Conservation (phyloP, 2,888 invertebrate genomes). For the Drosophila mercatorum region DNA sequence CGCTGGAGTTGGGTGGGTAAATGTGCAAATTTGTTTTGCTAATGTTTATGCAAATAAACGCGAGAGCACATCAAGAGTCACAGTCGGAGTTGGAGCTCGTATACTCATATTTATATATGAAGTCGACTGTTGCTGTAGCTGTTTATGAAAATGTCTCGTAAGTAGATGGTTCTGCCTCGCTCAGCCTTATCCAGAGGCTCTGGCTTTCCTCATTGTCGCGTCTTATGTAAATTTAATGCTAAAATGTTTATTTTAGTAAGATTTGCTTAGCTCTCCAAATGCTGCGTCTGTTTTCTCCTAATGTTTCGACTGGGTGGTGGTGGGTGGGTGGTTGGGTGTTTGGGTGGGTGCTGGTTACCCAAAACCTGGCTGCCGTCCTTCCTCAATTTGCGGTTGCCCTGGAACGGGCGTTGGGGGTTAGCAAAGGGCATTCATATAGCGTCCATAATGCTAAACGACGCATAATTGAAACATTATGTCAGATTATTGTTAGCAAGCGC, state of each 20-base stretch:
- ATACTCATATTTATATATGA: constrained; percentile 53
- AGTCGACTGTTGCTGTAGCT: constrained; percentile 64
- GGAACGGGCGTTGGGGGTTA: constrained; percentile 8
- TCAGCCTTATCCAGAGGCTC: constrained; percentile 10
- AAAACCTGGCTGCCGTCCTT: constrained; percentile 35
- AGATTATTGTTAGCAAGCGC: constrained; percentile 80
- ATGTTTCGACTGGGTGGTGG: constrained; percentile 40
- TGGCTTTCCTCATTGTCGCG: constrained; percentile 60
- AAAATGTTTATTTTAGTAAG: constrained; percentile 81
- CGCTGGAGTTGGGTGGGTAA: constrained; percentile 46
- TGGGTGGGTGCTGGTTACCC: background rate
- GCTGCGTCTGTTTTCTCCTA: constrained; percentile 49
- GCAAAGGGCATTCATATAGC: constrained; percentile 64
- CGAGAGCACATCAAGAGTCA: constrained; percentile 59
- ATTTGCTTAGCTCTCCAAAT: constrained; percentile 79
- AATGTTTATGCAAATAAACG: constrained; percentile 79
- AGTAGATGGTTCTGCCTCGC: constrained; percentile 55
- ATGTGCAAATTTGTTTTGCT: constrained; percentile 81
- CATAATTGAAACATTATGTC: constrained; percentile 83
- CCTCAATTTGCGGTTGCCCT: constrained; percentile 41
- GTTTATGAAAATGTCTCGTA: constrained; percentile 73
- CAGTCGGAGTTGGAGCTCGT: constrained; percentile 24
- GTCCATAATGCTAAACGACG: constrained; percentile 78
- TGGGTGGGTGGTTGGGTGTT: background rate
- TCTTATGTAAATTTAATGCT: constrained; percentile 82